Percentiles rank a stretch among this genome's conserved stretches.
Conservation (phyloP, 2,797 vertebrate species). For the Microctenopoma steveboyesi region DNA sequence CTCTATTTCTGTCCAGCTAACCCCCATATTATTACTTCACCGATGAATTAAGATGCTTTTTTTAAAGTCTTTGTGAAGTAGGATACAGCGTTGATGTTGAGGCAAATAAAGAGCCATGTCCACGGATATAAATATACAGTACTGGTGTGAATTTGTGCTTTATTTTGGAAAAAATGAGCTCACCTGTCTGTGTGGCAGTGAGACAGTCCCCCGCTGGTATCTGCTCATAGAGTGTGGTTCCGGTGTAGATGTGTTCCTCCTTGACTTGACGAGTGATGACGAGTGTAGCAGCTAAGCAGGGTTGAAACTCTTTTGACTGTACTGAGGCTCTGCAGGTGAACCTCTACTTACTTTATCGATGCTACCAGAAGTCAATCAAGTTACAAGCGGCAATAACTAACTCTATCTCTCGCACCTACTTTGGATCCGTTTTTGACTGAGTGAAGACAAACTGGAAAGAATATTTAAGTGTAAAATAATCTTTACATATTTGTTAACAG, state of each 20-base stretch:
- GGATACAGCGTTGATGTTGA: neutral
- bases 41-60: constrained; percentile 10
- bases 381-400: neutral
- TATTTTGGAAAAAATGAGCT: constrained; percentile 1
- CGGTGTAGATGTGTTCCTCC: constrained; percentile 31
- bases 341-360: neutral
- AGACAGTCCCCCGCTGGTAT: constrained; percentile 19
- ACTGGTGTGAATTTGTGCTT: constrained; percentile 10
- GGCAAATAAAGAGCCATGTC: neutral
- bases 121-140: neutral
- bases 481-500: no score
- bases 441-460: no score
- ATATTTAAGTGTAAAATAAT: no score
- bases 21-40: neutral
- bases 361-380: no score
- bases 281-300: neutral
- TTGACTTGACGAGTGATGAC: neutral
- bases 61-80: neutral
- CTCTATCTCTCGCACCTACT: no score
- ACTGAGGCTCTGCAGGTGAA: neutral
- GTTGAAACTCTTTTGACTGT: neutral
- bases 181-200: constrained; percentile 14
- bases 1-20: constrained; percentile 52
- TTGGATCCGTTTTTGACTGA: no score
- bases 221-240: constrained; percentile 15